phyloP scores from a whole-genome alignment of 2,888 invertebrate species.

The Zonitis immaculata region DNA sequence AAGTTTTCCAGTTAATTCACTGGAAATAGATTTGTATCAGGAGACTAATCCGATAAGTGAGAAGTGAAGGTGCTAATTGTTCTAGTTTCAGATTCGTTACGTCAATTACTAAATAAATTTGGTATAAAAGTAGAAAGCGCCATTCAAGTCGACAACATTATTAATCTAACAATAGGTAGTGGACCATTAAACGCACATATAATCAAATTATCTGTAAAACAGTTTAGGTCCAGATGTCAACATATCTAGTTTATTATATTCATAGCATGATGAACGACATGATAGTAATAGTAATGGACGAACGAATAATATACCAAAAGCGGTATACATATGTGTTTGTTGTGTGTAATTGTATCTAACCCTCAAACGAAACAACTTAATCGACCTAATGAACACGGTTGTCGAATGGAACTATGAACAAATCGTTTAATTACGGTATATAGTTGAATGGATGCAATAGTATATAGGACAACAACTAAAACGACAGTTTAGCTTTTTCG shows the following conservation, averaged over 20 bases:
- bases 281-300: slow-evolving; percentile 13
- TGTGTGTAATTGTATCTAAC: slow-evolving; percentile 36
- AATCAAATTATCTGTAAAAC: slow-evolving; percentile 28
- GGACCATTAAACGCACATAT: slow-evolving; percentile 20
- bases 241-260: slow-evolving; percentile 4
- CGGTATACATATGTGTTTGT: slow-evolving; percentile 32
- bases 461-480: slow-evolving; percentile 13
- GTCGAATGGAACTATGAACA: slow-evolving; percentile 39
- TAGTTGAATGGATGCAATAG: slow-evolving; percentile 32
- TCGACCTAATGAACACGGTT: slow-evolving; percentile 40
- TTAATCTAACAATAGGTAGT: background rate
- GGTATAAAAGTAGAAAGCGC: slow-evolving; percentile 6
- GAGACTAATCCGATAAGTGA: no score
- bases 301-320: slow-evolving; percentile 6
- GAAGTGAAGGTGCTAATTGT: slow-evolving; percentile 21
- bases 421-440: slow-evolving; percentile 40
- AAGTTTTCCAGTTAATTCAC: no score
- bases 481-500: slow-evolving; percentile 24
- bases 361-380: slow-evolving; percentile 37
- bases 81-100: slow-evolving; percentile 23
- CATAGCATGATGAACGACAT: slow-evolving; percentile 1
- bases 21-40: no score
- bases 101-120: slow-evolving; percentile 24
- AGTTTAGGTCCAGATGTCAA: slow-evolving; percentile 22
- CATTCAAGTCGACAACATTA: no score